Base-by-base conservation (phyloP, 2,888 invertebrate species). In the Pedicia rivosa region DNA sequence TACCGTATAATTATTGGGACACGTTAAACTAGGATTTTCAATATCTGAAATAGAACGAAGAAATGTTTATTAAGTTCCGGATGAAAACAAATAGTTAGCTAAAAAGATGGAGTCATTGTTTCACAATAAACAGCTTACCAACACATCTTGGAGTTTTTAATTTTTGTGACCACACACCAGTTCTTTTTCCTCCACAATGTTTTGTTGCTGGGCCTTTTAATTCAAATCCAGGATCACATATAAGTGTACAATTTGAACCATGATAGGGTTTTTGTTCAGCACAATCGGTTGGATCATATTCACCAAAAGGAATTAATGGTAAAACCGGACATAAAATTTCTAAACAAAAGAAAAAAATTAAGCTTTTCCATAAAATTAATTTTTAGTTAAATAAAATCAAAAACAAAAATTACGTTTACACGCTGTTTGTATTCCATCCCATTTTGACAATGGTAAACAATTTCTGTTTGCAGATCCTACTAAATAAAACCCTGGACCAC, bases 341-440 rank as follows among this genome's bases (percentile, higher is more conserved):
- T 65, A 40, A 38, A 38, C 44, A 29, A 28, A 40, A 35, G 20
- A 35, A 31, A 35, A 40, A 36, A 16, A 17, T 14, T 8, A 26
- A 32, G 9, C 9, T 3, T 28, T 5, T n/a, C 1, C 10, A 7
- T n/a, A n/a, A 15, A 28, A 8, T 9, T 14, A 8, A 2, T 1
- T 13, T 4, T 33, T 19, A 6, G 5, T 27, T 29, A 17, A 3
- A 16, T 10, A 4, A n/a, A n/a, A n/a, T n/a, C n/a, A n/a, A n/a
- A n/a, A n/a, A n/a, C n/a, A n/a, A n/a, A n/a, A n/a, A n/a, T 25
- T 56, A 75, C 75, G 70, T 63, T 71, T 72, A 51, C 78, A 79
- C 33, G 68, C 63, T 1, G 72, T 67, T 42, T 67, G 68, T 9
- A 77, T 57, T 2, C 78, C 78, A 47, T 75, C 74, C 78, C 78